These are phyloP conservation scores for Thymelicus lineola DNA, from an alignment of 2,888 invertebrate species.

Conservation along the genomic window DNA sequence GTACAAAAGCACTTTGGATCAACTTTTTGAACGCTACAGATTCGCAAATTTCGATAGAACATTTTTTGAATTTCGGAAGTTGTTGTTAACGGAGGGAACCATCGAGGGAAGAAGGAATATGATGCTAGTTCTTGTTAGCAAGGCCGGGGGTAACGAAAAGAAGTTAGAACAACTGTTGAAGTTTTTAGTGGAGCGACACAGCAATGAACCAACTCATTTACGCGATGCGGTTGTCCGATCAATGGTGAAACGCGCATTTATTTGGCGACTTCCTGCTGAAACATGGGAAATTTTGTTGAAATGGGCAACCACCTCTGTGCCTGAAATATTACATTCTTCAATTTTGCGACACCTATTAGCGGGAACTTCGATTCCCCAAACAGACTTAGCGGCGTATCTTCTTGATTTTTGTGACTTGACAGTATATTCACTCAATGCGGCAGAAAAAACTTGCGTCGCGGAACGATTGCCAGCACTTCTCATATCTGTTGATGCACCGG, in stretches of 20 bases:
- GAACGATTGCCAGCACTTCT: conserved; percentile 49
- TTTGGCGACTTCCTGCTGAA: conserved; percentile 61
- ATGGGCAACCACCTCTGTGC: conserved; percentile 59
- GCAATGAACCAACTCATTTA: conserved; percentile 62
- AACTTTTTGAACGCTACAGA: conserved; percentile 63
- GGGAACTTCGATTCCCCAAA: conserved; percentile 42
- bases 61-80: conserved; percentile 57
- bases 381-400: conserved; percentile 52
- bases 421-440: conserved; percentile 54
- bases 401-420: conserved; percentile 55
- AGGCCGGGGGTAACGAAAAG: conserved; percentile 60
- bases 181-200: conserved; percentile 52
- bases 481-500: conserved; percentile 43
- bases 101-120: conserved; percentile 63
- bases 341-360: conserved; percentile 58
- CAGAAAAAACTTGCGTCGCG: conserved; percentile 52
- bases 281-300: conserved; percentile 59
- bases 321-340: conserved; percentile 66
- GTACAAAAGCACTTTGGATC: conserved; percentile 50
- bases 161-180: conserved; percentile 56
- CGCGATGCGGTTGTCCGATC: conserved; percentile 67
- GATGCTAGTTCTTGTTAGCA: conserved; percentile 69
- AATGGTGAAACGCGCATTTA: conserved; percentile 61
- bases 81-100: conserved; percentile 55
- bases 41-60: conserved; percentile 60